Base-by-base conservation (phyloP, 2,888 invertebrate genomes). In the Antheraea assamensis region DNA sequence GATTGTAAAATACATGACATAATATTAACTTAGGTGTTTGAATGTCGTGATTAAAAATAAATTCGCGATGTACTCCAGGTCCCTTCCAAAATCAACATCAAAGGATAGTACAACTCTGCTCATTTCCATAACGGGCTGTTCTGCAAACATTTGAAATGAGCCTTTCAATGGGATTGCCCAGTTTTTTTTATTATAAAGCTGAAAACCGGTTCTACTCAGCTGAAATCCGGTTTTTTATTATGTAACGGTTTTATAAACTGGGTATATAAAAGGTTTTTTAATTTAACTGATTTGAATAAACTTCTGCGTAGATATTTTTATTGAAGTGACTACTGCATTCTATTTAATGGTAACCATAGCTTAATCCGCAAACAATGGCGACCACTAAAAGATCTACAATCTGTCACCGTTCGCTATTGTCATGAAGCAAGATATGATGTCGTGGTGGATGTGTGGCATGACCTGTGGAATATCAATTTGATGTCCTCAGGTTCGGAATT, bases 171-270 rank as follows among this genome's bases (percentile, higher is more conserved):
- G 21, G n/a, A 68, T 68, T 68, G 31, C 68, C n/a, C 31, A n/a
- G 66, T n/a, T 35, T 66, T 66, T 64, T 68, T 64, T 64, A n/a
- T n/a, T 64, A 35, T 35, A 68, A 21, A 7, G 68, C 68, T n/a
- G 13, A 35, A 68, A 68, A 68, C 68, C 68, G 24, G 68, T 35
- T 31, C 15, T 21, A n/a, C 10, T n/a, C 68, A n/a, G 10, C 31
- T n/a, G n/a, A 35, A 35, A 68, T 35, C 68, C 35, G 24, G 10
- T 68, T 68, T 13, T 35, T 68, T 35, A 35, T 68, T 35, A 68
- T 61, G 72, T 72, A 72, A 72, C 35, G 27, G 35, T 35, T 72
- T 64, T 72, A 42, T 72, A 24, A 72, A 64, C 47, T 19, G 30
- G 30, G n/a, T 66, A 30, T 72, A 66, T 64, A 35, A 35, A 68